A percentile compares a stretch with the other conserved stretches of the same genome.
Conservation (phyloP, 2,113 vertebrate genomes). For the Myiozetetes cayanensis region DNA sequence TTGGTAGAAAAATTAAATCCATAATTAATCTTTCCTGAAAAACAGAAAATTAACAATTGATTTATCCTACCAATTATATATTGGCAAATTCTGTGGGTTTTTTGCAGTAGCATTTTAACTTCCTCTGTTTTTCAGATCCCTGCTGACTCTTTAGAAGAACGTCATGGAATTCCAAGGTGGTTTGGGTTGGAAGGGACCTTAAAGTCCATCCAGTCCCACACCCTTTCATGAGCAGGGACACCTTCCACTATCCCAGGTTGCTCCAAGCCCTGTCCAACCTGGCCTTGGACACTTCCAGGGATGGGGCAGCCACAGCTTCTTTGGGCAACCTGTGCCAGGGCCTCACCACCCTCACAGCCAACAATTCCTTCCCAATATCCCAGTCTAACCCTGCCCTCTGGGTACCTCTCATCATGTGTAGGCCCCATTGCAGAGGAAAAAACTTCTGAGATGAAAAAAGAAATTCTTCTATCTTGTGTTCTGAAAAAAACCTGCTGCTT, state of each 20-base stretch:
- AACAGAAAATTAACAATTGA: not conserved
- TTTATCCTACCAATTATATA: not conserved
- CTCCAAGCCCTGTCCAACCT: not conserved
- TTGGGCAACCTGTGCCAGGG: not conserved
- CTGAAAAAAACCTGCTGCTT: not conserved
- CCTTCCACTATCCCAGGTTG: not conserved
- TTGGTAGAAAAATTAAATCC: not conserved
- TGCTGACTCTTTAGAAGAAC: not conserved
- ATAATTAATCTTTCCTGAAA: not conserved
- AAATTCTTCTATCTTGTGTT: not conserved
- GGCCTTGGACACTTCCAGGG: not conserved
- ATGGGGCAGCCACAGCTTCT: not conserved
- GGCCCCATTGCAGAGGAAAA: not conserved
- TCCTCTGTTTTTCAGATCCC: too few relatives aligned
- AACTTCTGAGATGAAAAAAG: not conserved
- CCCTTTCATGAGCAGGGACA: not conserved
- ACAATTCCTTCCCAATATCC: not conserved
- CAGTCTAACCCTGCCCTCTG: fast-evolving
- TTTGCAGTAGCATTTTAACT: not conserved
- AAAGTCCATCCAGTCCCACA: not conserved
- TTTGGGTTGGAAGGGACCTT: not conserved
- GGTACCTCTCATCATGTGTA: not conserved
- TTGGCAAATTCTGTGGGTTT: not conserved
- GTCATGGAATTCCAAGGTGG: not conserved
- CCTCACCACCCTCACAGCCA: not conserved